Percentiles rank a stretch among this genome's conserved stretches.
These are phyloP conservation scores for Eleginops maclovinus DNA, from an alignment of 2,113 vertebrate genomes.

Conservation along the genomic window DNA sequence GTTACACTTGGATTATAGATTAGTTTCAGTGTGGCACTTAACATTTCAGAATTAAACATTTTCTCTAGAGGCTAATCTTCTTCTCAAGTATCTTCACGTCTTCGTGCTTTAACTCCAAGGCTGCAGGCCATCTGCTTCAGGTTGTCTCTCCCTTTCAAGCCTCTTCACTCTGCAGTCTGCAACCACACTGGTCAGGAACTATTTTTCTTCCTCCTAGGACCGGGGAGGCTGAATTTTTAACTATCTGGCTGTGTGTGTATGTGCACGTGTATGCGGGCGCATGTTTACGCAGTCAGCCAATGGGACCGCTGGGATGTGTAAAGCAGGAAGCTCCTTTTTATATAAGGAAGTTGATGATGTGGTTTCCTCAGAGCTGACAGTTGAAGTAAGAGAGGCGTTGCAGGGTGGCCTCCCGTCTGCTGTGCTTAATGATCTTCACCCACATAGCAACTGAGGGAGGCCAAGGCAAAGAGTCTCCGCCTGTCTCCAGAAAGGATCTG, in stretches of 20 bases:
- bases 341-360: slow-evolving; percentile 48
- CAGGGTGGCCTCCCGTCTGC: slow-evolving; percentile 57
- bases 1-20: neutral
- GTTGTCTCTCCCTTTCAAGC: slow-evolving; percentile 7
- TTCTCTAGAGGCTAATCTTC: neutral
- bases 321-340: slow-evolving; percentile 60
- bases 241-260: neutral
- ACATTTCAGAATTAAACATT: neutral
- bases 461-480: slow-evolving; percentile 23
- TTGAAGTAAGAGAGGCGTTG: slow-evolving; percentile 25
- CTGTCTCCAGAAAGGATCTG: slow-evolving; percentile 41
- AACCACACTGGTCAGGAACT: slow-evolving; percentile 18
- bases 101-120: neutral
- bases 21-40: neutral
- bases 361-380: slow-evolving; percentile 44
- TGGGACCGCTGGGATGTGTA: slow-evolving; percentile 33
- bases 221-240: slow-evolving; percentile 1
- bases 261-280: neutral
- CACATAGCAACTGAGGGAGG: slow-evolving; percentile 12
- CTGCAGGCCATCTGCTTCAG: slow-evolving; percentile 25
- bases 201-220: neutral
- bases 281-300: neutral
- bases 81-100: neutral
- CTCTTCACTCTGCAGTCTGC: neutral
- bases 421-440: slow-evolving; percentile 66